A percentile compares a stretch with the other conserved stretches of the same genome.
These are phyloP conservation scores for Caenorhabditis remanei DNA, from an alignment of 1,140 invertebrate species.

Conservation along the genomic window DNA sequence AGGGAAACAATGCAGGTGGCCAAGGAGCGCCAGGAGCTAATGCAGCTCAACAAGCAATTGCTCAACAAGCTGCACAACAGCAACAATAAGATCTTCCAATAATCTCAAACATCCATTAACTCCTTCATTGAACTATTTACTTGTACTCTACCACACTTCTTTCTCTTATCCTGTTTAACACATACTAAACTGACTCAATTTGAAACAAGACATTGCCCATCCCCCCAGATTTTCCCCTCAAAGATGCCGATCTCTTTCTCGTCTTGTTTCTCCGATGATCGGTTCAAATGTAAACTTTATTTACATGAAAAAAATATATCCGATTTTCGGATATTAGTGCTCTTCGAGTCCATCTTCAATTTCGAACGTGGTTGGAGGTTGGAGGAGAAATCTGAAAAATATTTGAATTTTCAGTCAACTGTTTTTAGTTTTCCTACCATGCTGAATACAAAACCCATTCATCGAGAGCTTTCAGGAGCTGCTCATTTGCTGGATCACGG, in stretches of 20 bases:
- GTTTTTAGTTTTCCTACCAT: background rate
- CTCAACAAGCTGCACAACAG: background rate
- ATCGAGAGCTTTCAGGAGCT: too few species aligned
- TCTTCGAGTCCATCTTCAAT: conserved; percentile 19
- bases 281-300: too few species aligned
- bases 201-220: too few species aligned
- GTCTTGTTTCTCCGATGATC: too few species aligned
- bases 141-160: too few species aligned
- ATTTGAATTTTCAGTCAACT: background rate
- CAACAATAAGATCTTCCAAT: background rate
- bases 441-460: too few species aligned
- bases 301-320: background rate
- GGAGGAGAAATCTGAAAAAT: conserved; percentile 84
- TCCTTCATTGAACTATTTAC: too few species aligned
- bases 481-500: too few species aligned
- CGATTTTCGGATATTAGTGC: background rate
- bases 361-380: background rate
- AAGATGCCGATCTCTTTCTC: background rate
- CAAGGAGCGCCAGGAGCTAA: background rate
- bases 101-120: too few species aligned
- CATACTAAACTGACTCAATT: too few species aligned
- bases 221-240: too few species aligned
- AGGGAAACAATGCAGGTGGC: conserved; percentile 10
- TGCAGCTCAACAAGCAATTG: background rate
- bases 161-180: too few species aligned